These are phyloP conservation scores for Spodoptera littoralis DNA, from an alignment of 2,888 invertebrate genomes.

Conservation along the genomic window DNA sequence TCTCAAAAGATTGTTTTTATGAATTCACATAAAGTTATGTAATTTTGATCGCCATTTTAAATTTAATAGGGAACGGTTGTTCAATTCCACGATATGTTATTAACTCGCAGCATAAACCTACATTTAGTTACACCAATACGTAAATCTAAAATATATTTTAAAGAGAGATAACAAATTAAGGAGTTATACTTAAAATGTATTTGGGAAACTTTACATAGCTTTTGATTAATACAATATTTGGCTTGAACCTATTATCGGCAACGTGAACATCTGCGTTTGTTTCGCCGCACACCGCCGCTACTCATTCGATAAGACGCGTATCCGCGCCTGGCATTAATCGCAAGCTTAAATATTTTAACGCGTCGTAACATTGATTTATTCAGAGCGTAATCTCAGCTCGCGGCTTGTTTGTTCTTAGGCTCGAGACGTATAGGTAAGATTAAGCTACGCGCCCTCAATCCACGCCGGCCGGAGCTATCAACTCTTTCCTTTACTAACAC, in stretches of 20 bases:
- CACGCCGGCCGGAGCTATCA: slow-evolving; percentile 63
- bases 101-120: too few relatives aligned
- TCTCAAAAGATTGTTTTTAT: too few relatives aligned
- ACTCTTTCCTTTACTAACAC: slow-evolving; percentile 68
- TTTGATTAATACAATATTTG: slow-evolving; percentile 28
- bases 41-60: too few relatives aligned
- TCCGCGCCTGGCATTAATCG: slow-evolving; percentile 84
- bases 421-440: slow-evolving; percentile 86
- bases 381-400: slow-evolving; percentile 85
- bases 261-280: slow-evolving; percentile 69
- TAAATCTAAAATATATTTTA: too few relatives aligned
- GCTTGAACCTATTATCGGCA: slow-evolving; percentile 63
- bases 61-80: too few relatives aligned
- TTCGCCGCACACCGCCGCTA: slow-evolving; percentile 54
- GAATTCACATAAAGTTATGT: too few relatives aligned
- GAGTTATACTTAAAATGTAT: too few relatives aligned
- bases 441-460: slow-evolving; percentile 76
- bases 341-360: slow-evolving; percentile 88
- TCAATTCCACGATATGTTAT: too few relatives aligned
- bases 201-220: neutral
- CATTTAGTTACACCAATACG: too few relatives aligned
- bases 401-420: slow-evolving; percentile 87
- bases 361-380: slow-evolving; percentile 89
- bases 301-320: slow-evolving; percentile 77
- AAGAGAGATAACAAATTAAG: too few relatives aligned